Base-by-base conservation (phyloP, 1,140 invertebrate genomes). In the Bombus confusus region DNA sequence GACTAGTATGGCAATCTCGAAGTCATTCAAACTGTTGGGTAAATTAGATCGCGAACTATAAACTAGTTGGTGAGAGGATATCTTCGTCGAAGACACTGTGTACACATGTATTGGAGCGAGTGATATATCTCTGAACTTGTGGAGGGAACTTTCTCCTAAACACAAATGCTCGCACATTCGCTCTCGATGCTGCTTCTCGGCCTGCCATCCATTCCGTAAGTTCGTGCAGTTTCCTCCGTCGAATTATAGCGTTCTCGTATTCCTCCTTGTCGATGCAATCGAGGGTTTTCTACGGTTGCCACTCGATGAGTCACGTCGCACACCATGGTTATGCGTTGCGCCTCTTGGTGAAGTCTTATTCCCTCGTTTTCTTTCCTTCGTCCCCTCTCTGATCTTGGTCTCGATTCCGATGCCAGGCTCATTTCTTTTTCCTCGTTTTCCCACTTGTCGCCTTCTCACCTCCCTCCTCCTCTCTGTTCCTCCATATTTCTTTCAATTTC, bases 271-370 rank as follows among this genome's bases (percentile, higher is more conserved):
- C 80, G 88, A 88, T 80, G 77, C 83, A 76, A 91, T 91, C 83
- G 81, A 88, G 85, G 82, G 31, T 91, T 89, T 90, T 85, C 89
- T 89, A 88, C 83, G 80, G 81, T 86, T 59, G 77, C 68, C 71
- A 83, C 82, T 80, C 85, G 87, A 89, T 92, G 91, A 91, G 69
- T 92, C 91, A 91, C 85, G 84, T 69, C 80, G 57, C 73, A 76
- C 69, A 77, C 71, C 43, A 64, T 80, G 73, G 73, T 88, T 52
- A 15, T n/a, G 6, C n/a, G 62, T 31, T 34, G 28, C 34, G 43
- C 15, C 43, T 34, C 73, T 64, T 41, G 43, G 22, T 66, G 41
- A 84, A 84, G 86, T 82, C 81, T 90, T 68, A 59, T 72, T 52
- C 66, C 80, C 86, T 83, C n/a, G 62, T 31, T 72, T 74, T 39